Conservation (phyloP, 2,797 vertebrate species). For the Sylvia borin region DNA sequence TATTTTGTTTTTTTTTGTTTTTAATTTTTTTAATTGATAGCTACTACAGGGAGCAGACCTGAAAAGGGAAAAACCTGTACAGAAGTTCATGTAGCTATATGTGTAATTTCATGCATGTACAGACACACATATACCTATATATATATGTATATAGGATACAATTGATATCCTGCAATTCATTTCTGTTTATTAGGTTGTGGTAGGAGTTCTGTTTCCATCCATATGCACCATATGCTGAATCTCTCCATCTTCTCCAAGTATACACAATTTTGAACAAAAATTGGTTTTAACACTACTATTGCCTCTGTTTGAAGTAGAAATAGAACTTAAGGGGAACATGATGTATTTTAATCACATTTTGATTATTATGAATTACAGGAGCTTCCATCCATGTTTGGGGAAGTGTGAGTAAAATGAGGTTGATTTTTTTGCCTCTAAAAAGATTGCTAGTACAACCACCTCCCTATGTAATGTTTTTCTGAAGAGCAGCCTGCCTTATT, state of each 20-base stretch:
- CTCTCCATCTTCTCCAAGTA: not conserved
- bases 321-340: not conserved
- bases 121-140: no score
- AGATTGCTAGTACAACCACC: not conserved
- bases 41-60: not conserved
- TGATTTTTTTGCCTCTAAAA: not conserved
- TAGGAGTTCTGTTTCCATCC: not conserved
- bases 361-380: not conserved
- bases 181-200: not conserved
- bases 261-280: not conserved
- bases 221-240: not conserved
- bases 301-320: not conserved
- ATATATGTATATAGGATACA: not conserved
- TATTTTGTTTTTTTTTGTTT: not conserved
- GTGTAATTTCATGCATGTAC: not conserved
- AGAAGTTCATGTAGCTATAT: not conserved
- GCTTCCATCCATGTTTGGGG: not conserved
- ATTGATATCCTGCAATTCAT: not conserved
- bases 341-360: not conserved
- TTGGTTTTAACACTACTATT: not conserved
- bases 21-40: not conserved
- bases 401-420: not conserved
- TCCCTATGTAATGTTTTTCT: not conserved
- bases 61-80: not conserved
- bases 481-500: conserved; percentile 27